Evolutionary conservation across 1,140 invertebrate genomes (phyloP), one percentile per base, ranked within the genome.

Genomic region (Nasonia vitripennis): DNA sequence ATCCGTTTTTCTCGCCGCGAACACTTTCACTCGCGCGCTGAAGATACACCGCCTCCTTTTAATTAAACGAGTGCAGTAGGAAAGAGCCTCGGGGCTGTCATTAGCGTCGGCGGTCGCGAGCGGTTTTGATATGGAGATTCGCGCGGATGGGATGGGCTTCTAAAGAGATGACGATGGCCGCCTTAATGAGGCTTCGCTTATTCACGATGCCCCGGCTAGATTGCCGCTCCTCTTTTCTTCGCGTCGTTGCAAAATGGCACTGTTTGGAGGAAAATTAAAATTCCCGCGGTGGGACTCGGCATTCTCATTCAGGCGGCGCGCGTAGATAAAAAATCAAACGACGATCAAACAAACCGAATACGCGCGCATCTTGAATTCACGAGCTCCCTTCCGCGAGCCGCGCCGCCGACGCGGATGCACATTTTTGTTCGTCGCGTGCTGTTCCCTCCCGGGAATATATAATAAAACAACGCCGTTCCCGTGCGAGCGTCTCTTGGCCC

Each of bases 1-100:
- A 92, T 92, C 91, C 88, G 84, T 92, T 92, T 92, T 84, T 89
- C 90, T 78, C 86, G 86, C 79, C 51, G 20, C 81, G 87, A 90
- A 89, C 91, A 91, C 90, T 87, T 79, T 75, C 74, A 84, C 48
- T 27, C 81, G 78, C 77, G 87, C 51, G 68, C 67, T 62, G 55
- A 17, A 62, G 55, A 62, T 55, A 55, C 51, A 20, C 20, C 55
- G 55, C 20, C 55, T 62, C 55, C 70, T 37, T 82, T 82, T 51
- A 82, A 74, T 82, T 51, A 74, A 82, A 74, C 41, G 27, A 81
- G 37, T 62, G 55, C 55, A 62, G 55, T 62, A 62, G 55, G 55
- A 62, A 62, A 62, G 20, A 62, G 55, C 55, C 20, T 62, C 55
- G 55, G n/a, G 55, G 55, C 55, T 62, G 55, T 62, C 55, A 62